These are phyloP conservation scores for Scaptomyza hsui DNA, from an alignment of 1,140 invertebrate genomes.

Conservation along the genomic window DNA sequence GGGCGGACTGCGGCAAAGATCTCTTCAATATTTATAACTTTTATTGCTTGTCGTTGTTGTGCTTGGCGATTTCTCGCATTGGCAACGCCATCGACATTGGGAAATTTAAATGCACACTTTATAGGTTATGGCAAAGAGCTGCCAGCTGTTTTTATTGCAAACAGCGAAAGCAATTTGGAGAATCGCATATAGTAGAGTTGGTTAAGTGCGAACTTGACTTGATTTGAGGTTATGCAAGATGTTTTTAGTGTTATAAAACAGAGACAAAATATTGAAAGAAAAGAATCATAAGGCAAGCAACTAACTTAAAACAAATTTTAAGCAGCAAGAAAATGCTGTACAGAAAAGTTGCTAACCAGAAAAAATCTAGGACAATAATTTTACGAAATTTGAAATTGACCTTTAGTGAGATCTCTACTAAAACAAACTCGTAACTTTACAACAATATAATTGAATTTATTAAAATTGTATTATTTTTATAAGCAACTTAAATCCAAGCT, in stretches of 20 bases:
- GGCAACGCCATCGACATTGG: conserved; percentile 29
- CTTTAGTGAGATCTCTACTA: too few relatives aligned
- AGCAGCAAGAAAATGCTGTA: too few relatives aligned
- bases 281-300: too few relatives aligned
- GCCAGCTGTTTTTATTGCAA: neutral
- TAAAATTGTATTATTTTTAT: too few relatives aligned
- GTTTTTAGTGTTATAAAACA: conserved; percentile 9
- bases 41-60: conserved; percentile 50
- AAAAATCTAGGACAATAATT: too few relatives aligned
- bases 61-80: conserved; percentile 45
- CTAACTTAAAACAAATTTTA: too few relatives aligned
- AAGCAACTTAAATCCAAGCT: too few relatives aligned
- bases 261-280: too few relatives aligned
- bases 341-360: too few relatives aligned
- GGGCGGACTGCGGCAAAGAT: conserved; percentile 1
- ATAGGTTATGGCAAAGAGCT: conserved; percentile 4
- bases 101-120: conserved; percentile 44
- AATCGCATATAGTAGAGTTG: conserved; percentile 1
- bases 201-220: conserved; percentile 29
- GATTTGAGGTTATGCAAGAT: conserved; percentile 31
- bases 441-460: too few relatives aligned
- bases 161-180: neutral
- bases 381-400: too few relatives aligned
- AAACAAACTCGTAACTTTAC: too few relatives aligned
- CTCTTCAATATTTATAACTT: conserved; percentile 53